Evolutionary conservation across 2,888 invertebrate genomes (phyloP).

Genomic region (Isotomurus palustris): DNA sequence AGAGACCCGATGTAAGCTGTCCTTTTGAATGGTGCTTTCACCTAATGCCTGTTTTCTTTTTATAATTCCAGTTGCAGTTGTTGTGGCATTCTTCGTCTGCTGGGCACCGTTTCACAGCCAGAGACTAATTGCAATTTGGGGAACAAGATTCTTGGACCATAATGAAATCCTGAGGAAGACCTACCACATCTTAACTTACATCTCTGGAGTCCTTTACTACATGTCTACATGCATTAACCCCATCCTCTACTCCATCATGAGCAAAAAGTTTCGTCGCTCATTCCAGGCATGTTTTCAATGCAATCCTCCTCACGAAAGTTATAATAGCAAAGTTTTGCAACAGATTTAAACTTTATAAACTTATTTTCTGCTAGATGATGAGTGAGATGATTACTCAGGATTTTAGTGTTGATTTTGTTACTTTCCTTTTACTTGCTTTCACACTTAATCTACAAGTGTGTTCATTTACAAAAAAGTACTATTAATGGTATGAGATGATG

Average conservation of each 20-base stretch:
- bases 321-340: slow-evolving; percentile 33
- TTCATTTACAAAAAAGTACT: too few species aligned
- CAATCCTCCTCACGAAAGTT: slow-evolving; percentile 39
- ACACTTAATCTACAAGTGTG: too few species aligned
- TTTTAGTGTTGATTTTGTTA: too few species aligned
- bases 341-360: slow-evolving; percentile 13
- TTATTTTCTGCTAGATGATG: too few species aligned
- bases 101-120: slow-evolving; percentile 83
- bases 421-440: too few species aligned
- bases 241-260: slow-evolving; percentile 79
- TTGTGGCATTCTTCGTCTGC: slow-evolving; percentile 39
- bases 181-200: slow-evolving; percentile 68
- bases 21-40: not conserved
- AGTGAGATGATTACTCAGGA: too few species aligned
- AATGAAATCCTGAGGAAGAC: slow-evolving; percentile 62
- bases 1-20: too few species aligned
- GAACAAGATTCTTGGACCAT: slow-evolving; percentile 34
- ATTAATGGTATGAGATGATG: too few species aligned
- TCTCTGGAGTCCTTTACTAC: slow-evolving; percentile 85
- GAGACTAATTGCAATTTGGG: slow-evolving; percentile 73
- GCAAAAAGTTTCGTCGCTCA: slow-evolving; percentile 85
- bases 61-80: slow-evolving; percentile 36
- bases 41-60: too few species aligned
- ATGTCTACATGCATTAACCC: slow-evolving; percentile 90
- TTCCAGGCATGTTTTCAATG: slow-evolving; percentile 67